These are phyloP conservation scores for Drosophila simulans DNA, from an alignment of 1,140 invertebrate species.

Conservation along the genomic window DNA sequence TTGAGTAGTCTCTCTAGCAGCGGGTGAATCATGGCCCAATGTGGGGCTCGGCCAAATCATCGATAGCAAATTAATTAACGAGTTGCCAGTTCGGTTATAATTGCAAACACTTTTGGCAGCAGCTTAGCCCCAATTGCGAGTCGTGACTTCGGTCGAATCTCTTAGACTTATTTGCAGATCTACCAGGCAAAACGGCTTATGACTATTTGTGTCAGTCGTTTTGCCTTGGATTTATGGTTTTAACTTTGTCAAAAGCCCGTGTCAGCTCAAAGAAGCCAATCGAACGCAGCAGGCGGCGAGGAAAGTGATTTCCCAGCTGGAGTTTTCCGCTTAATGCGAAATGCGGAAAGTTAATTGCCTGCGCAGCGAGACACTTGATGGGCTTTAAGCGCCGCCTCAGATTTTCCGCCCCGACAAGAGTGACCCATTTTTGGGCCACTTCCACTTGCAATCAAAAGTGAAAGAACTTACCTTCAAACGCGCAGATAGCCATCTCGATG, in stretches of 20 bases:
- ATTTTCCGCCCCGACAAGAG: slow-evolving; percentile 28
- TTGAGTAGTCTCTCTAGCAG: slow-evolving; percentile 39
- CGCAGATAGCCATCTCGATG: slow-evolving; percentile 66
- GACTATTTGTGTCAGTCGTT: neutral
- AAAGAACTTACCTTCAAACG: slow-evolving; percentile 76
- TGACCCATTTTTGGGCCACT: slow-evolving; percentile 58
- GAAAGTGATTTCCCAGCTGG: slow-evolving; percentile 41
- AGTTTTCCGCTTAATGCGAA: slow-evolving; percentile 19
- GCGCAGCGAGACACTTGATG: slow-evolving; percentile 14
- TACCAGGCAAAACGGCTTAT: slow-evolving; percentile 40
- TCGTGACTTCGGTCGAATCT: slow-evolving; percentile 68
- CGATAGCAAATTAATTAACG: slow-evolving; percentile 54
- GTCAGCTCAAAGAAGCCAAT: slow-evolving; percentile 35
- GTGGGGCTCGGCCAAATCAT: slow-evolving; percentile 32
- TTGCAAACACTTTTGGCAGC: slow-evolving; percentile 32
- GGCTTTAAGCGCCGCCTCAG: slow-evolving; percentile 46
- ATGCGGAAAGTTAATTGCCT: slow-evolving; percentile 56
- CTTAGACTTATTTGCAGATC: slow-evolving; percentile 54
- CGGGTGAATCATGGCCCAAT: slow-evolving; percentile 25
- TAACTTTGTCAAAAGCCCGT: slow-evolving; percentile 17
- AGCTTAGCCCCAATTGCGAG: slow-evolving; percentile 49
- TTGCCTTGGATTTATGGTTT: slow-evolving; percentile 26
- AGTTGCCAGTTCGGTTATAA: slow-evolving; percentile 56
- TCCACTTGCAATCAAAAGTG: slow-evolving; percentile 65
- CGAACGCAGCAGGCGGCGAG: slow-evolving; percentile 32